phyloP scores from a whole-genome alignment of 1,140 invertebrate species.

The Danaus plexippus region DNA sequence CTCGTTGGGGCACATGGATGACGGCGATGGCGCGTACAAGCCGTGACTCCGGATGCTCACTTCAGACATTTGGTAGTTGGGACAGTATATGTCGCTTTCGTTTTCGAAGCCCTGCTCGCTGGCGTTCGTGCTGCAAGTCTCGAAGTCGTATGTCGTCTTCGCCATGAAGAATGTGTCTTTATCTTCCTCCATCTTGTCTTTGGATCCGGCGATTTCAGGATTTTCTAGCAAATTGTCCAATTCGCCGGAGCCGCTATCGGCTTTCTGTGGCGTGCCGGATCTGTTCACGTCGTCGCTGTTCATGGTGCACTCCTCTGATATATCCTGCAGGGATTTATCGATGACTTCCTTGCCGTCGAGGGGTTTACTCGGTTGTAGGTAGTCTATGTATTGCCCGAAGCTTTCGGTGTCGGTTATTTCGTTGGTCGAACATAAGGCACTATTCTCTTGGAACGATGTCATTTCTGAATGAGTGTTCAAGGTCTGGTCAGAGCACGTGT shows the following conservation, averaged over 20 bases:
- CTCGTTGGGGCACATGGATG: constrained; percentile 69
- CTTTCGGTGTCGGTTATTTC: constrained; percentile 69
- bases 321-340: constrained; percentile 59
- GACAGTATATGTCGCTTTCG: constrained; percentile 73
- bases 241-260: constrained; percentile 34
- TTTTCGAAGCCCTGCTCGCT: constrained; percentile 67
- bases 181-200: constrained; percentile 52
- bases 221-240: constrained; percentile 46
- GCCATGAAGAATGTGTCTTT: constrained; percentile 62
- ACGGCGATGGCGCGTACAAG: constrained; percentile 73
- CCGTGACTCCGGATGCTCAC: constrained; percentile 75
- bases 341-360: constrained; percentile 42
- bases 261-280: constrained; percentile 39
- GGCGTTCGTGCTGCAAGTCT: constrained; percentile 69
- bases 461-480: constrained; percentile 67
- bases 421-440: constrained; percentile 66
- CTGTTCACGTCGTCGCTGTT: constrained; percentile 55
- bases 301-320: constrained; percentile 62
- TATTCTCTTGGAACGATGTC: constrained; percentile 67
- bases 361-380: constrained; percentile 45
- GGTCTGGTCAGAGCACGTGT: constrained; percentile 66
- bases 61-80: constrained; percentile 76
- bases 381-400: constrained; percentile 68
- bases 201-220: constrained; percentile 33
- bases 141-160: constrained; percentile 65